These are phyloP conservation scores for Natrix natrix DNA, from an alignment of 2,797 vertebrate genomes.

Conservation along the genomic window DNA sequence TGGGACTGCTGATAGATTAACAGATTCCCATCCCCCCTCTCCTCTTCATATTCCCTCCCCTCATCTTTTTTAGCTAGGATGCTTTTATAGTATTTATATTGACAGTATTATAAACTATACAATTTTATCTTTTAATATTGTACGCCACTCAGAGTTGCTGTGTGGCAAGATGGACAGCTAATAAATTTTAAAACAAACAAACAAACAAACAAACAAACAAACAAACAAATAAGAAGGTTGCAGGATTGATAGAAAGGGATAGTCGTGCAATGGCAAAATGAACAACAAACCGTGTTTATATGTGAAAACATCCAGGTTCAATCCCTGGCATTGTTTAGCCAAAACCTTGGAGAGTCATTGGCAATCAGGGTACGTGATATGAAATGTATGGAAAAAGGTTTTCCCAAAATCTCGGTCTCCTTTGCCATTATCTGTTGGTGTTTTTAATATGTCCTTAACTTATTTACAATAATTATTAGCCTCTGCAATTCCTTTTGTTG, in stretches of 20 bases:
- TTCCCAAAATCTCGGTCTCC: not conserved
- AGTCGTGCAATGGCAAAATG: not conserved
- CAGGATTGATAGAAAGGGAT: not conserved
- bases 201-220: not conserved
- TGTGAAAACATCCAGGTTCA: not conserved
- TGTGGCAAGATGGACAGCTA: not conserved
- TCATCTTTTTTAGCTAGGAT: not conserved
- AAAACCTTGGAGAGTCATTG: not conserved
- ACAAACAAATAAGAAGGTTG: not conserved
- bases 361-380: not conserved
- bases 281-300: not conserved
- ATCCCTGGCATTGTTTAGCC: not conserved
- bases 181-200: not conserved
- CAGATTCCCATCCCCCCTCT: not conserved
- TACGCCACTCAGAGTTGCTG: accelerated
- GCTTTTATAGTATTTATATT: not conserved
- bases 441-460: not conserved
- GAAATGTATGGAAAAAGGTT: no score
- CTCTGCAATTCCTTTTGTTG: not conserved
- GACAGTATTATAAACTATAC: not conserved
- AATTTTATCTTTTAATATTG: not conserved
- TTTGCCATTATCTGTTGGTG: not conserved
- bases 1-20: not conserved
- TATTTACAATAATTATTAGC: not conserved
- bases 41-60: not conserved